Conservation (phyloP, 2,888 invertebrate genomes). For the Fissipunctia ypsillon region DNA sequence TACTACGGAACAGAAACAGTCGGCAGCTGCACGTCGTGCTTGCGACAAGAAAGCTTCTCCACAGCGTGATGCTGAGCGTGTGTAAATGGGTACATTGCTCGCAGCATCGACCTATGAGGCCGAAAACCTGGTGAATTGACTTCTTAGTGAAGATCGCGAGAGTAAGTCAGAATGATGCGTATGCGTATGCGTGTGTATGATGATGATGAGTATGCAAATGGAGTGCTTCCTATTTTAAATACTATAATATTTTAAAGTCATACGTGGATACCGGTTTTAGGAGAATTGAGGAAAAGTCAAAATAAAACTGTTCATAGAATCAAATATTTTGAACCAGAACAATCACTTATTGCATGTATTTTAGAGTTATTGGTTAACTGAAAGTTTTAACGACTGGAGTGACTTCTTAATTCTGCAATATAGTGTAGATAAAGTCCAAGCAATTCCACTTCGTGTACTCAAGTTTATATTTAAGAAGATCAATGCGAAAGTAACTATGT, state of each 20-base stretch:
- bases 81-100: neutral
- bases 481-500: no score
- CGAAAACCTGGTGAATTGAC: neutral
- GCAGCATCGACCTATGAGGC: neutral
- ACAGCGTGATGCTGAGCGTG: neutral
- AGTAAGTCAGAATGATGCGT: neutral
- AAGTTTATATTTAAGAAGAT: neutral
- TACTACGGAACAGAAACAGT: no score
- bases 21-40: no score
- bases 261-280: neutral
- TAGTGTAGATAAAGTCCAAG: neutral
- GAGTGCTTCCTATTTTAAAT: neutral
- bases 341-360: neutral
- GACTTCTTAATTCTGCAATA: neutral
- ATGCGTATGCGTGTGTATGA: no score
- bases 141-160: neutral
- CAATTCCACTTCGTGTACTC: neutral
- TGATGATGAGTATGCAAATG: no score
- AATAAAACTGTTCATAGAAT: constrained; percentile 1
- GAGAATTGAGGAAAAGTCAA: constrained; percentile 13
- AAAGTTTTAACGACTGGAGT: neutral
- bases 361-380: neutral
- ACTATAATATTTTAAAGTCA: neutral
- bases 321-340: neutral
- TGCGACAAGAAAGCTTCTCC: no score